Evolutionary conservation across 1,140 invertebrate species (phyloP), one percentile per base, ranked within the genome.

Genomic region (Macrostomum lignano): DNA sequence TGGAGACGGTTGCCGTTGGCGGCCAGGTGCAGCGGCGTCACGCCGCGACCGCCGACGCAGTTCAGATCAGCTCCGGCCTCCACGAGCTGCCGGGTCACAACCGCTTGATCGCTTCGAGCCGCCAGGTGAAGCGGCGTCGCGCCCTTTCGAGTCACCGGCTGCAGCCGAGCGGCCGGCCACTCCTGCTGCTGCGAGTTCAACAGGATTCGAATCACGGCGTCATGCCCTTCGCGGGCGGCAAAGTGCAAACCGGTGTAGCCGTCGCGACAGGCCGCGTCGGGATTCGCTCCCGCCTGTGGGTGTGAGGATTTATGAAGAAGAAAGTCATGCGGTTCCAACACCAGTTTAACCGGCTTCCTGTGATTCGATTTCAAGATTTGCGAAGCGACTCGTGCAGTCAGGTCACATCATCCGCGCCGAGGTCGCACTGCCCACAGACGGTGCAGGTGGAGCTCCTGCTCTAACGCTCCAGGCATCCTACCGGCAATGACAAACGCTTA

Each of bases 1-100:
- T 91, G 88, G 25, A 70, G 70, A 61, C 93, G 88, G 42, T 88
- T 88, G 86, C 88, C 96, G 63, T 96, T 93, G 15, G 84, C 74
- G 25, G 86, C 84, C 7, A 96, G 86, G 48, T 84, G 77, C 26
- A 82, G 55, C 1, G 88, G 84, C 76, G 77, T 37, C 72, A 78
- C 37, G 82, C 47, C 81, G 76, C 66, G 13, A 17, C 24, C 21
- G 7, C 17, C 20, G 15, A n/a, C 11, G 84, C 93, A 2, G 74
- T 74, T 4, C 79, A 70, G 30, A 73, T 75, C 33, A 86, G 65
- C 11, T 78, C 74, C 79, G 57, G 86, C 81, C 49, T 94, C 81
- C 35, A 96, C 58, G 5, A 99, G 61, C 25, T 94, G 65, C 21
- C 86, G 65, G 7, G 81, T 84, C 10, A 94, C 81, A 46, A 77